These are phyloP conservation scores for Cephus pulcher DNA, from an alignment of 2,888 invertebrate species.

Conservation along the genomic window DNA sequence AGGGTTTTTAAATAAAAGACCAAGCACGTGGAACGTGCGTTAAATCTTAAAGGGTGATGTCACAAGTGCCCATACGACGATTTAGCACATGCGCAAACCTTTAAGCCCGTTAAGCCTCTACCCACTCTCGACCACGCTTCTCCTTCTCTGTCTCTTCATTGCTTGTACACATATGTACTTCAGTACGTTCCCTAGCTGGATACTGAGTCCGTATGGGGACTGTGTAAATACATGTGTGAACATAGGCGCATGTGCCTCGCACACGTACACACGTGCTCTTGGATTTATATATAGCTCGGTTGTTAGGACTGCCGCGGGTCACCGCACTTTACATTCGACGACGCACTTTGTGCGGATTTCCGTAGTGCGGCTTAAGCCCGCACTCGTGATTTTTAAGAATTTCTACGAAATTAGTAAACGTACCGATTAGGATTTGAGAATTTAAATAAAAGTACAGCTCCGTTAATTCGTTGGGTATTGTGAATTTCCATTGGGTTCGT, in stretches of 20 bases:
- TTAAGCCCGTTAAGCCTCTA: neutral
- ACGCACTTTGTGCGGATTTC: neutral
- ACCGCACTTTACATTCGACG: conserved; percentile 9
- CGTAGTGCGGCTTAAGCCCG: neutral
- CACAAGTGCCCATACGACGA: neutral
- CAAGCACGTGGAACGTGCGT: neutral
- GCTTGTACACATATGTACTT: neutral
- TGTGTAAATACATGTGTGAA: neutral
- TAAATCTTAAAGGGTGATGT: neutral
- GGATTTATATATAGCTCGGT: conserved; percentile 5
- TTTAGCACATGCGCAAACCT: neutral
- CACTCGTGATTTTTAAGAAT: neutral
- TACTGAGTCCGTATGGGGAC: neutral
- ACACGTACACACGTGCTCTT: conserved; percentile 3
- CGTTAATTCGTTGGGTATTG: neutral
- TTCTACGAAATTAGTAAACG: neutral
- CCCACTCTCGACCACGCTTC: neutral
- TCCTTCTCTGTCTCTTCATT: neutral
- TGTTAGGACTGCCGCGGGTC: conserved; percentile 7
- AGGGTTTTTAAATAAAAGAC: neutral
- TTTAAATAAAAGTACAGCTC: neutral
- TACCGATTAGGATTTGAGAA: neutral
- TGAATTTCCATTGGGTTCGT: neutral
- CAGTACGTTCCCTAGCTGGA: neutral
- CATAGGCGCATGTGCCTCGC: neutral